These are phyloP conservation scores for Dryadula phaetusa DNA, from an alignment of 2,888 invertebrate genomes.

Conservation along the genomic window DNA sequence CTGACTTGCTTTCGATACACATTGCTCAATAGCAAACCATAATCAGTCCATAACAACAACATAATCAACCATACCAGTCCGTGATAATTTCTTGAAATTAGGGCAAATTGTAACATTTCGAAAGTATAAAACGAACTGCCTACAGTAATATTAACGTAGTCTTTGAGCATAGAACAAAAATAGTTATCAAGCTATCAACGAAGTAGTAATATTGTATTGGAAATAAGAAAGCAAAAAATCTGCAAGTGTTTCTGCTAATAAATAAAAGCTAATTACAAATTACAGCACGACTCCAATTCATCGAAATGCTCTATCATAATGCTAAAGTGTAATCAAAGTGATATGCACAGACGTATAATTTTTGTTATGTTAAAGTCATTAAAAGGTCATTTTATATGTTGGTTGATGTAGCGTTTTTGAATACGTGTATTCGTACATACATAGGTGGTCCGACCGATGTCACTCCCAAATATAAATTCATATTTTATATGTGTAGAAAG, in stretches of 20 bases:
- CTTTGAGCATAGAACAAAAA: too few species aligned
- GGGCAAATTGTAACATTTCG: slow-evolving; percentile 12
- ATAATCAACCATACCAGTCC: slow-evolving; percentile 46
- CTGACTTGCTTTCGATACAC: slow-evolving; percentile 70
- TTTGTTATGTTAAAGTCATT: slow-evolving; percentile 31
- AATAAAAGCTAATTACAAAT: slow-evolving; percentile 1
- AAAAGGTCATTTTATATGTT: slow-evolving; percentile 22
- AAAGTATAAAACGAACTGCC: background rate
- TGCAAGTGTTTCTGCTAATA: background rate
- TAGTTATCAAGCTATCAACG: too few species aligned
- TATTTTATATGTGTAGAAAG: slow-evolving; percentile 26
- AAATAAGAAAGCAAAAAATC: background rate
- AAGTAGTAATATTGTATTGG: too few species aligned
- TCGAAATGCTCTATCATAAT: background rate
- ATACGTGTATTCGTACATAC: slow-evolving; percentile 7
- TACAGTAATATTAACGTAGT: background rate
- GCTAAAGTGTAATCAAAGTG: background rate
- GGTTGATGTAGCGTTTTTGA: slow-evolving; percentile 24
- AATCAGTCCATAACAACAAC: slow-evolving; percentile 59
- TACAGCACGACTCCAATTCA: background rate
- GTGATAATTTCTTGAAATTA: slow-evolving; percentile 43
- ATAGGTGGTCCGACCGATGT: slow-evolving; percentile 32
- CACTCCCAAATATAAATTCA: slow-evolving; percentile 22
- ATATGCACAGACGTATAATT: slow-evolving; percentile 8
- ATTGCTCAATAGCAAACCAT: slow-evolving; percentile 66